These are phyloP conservation scores for Cyprinodon variegatus DNA, from an alignment of 2,113 vertebrate species.

Conservation along the genomic window DNA sequence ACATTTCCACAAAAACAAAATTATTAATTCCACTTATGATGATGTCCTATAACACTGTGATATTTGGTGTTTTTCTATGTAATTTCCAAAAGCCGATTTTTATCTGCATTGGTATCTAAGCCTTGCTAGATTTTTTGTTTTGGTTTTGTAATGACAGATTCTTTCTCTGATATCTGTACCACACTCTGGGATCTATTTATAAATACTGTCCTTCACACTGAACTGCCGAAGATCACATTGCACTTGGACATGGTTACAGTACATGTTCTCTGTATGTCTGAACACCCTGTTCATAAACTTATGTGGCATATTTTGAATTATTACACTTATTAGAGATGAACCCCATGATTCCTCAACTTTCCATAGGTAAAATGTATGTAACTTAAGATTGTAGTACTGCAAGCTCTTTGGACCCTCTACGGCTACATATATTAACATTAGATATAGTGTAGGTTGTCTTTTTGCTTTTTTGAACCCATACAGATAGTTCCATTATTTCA, in stretches of 20 bases:
- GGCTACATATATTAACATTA: background rate
- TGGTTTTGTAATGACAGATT: conserved; percentile 50
- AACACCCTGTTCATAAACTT: conserved; percentile 9
- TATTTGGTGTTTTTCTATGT: background rate
- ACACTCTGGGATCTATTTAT: conserved; percentile 66
- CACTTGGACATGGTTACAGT: conserved; percentile 49
- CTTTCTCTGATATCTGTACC: conserved; percentile 51
- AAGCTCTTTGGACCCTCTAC: background rate
- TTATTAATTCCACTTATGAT: background rate
- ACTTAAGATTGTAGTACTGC: background rate
- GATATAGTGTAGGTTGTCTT: background rate
- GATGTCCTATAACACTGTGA: background rate
- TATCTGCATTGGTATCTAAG: background rate
- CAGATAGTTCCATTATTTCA: background rate
- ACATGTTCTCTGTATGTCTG: conserved; percentile 20
- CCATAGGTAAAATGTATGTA: background rate
- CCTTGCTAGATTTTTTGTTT: conserved; percentile 9
- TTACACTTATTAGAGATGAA: background rate
- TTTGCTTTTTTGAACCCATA: background rate
- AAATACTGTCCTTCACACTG: conserved; percentile 45
- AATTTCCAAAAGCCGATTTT: background rate
- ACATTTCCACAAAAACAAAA: background rate
- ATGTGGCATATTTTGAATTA: background rate
- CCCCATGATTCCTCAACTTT: background rate
- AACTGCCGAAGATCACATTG: conserved; percentile 61